Evolutionary conservation across 2,797 vertebrate genomes (phyloP).

Genomic region (Sebastolobus altivelis): DNA sequence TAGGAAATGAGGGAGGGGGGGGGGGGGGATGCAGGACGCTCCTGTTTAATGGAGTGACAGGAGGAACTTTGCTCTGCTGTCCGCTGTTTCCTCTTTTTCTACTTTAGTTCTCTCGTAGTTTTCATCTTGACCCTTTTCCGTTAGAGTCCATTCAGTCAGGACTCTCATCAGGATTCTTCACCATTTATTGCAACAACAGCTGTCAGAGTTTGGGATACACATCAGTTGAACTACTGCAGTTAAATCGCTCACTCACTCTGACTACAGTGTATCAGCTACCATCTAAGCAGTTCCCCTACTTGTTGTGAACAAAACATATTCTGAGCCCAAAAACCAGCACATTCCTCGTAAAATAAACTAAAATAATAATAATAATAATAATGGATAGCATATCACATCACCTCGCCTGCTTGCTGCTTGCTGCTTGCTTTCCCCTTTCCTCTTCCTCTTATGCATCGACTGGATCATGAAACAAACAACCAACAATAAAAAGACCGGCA

Average conservation of each 20-base stretch:
- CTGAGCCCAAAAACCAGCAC: no score
- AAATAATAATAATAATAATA: no score
- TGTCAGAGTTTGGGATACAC: background rate
- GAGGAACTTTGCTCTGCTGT: conserved; percentile 85
- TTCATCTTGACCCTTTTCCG: conserved; percentile 60
- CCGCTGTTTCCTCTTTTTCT: conserved; percentile 74
- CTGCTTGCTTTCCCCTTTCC: no score
- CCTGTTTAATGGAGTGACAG: conserved; percentile 96
- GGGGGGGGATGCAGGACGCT: conserved; percentile 93
- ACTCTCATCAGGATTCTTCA: background rate
- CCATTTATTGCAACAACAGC: background rate
- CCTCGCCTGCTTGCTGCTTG: no score
- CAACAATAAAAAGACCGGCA: no score
- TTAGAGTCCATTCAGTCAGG: background rate
- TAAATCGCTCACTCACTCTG: background rate
- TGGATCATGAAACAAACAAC: no score
- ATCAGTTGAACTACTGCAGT: background rate
- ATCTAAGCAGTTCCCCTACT: background rate
- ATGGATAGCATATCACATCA: no score
- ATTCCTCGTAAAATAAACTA: no score
- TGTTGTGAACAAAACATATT: background rate
- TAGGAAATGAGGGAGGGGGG: conserved; percentile 77
- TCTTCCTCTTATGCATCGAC: no score
- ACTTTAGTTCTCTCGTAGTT: conserved; percentile 21
- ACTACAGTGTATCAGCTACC: background rate